phyloP scores from a whole-genome alignment of 1,140 invertebrate species.

The Thalassaphorura encarpata region DNA sequence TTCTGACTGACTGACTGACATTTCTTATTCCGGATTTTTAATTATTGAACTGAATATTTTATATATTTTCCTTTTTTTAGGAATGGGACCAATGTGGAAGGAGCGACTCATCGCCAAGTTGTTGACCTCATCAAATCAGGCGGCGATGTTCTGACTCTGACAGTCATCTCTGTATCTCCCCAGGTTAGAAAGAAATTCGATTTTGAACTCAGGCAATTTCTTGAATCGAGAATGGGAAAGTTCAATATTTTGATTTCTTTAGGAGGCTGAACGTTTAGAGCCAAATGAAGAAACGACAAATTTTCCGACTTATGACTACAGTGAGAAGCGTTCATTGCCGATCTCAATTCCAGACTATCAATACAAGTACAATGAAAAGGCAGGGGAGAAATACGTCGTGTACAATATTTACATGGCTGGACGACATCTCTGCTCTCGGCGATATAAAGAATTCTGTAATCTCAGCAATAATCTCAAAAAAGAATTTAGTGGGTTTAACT shows the following conservation, averaged over 20 bases:
- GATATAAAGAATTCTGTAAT: slow-evolving; percentile 91
- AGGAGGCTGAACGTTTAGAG: slow-evolving; percentile 75
- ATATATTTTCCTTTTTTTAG: slow-evolving; percentile 48
- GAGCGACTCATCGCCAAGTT: slow-evolving; percentile 96
- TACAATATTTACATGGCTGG: slow-evolving; percentile 99
- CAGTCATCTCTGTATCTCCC: slow-evolving; percentile 88
- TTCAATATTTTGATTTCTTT: slow-evolving; percentile 33
- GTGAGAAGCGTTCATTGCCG: slow-evolving; percentile 92
- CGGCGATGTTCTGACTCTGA: slow-evolving; percentile 87
- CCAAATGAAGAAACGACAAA: slow-evolving; percentile 76
- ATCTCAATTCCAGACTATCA: slow-evolving; percentile 97
- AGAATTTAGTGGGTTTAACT: slow-evolving; percentile 94
- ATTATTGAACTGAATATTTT: background rate
- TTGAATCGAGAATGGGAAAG: background rate
- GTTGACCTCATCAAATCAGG: slow-evolving; percentile 98
- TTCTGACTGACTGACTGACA: too few relatives aligned
- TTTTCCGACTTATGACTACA: slow-evolving; percentile 91
- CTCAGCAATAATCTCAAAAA: slow-evolving; percentile 66
- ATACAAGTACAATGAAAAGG: slow-evolving; percentile 52
- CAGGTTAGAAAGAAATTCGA: slow-evolving; percentile 49
- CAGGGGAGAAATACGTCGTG: slow-evolving; percentile 85
- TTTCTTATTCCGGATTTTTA: too few relatives aligned
- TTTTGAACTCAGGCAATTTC: background rate
- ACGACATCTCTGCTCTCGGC: slow-evolving; percentile 84
- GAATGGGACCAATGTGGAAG: slow-evolving; percentile 96